Evolutionary conservation across 2,888 invertebrate genomes (phyloP), one percentile per base, ranked within the genome.

Genomic region (Nowickia ferox): DNA sequence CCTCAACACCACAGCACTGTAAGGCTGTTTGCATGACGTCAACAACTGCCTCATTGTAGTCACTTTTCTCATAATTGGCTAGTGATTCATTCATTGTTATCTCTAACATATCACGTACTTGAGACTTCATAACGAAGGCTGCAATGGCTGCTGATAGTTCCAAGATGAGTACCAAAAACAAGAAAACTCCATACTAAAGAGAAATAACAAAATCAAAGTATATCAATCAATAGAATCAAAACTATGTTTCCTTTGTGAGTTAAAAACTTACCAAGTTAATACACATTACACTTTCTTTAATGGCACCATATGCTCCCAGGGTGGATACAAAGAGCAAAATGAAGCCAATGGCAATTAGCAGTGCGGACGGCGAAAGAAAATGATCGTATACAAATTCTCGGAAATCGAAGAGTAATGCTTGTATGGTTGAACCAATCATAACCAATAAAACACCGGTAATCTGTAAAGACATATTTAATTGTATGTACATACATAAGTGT

Each of bases 281-380:
- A 92, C 98, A 94, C 92, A 96, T 96, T 88, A 97, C 96, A 92
- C 96, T 97, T 92, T 98, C 98, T 89, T 95, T 95, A 89, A 97
- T 94, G 6, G 98, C 98, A 38, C 98, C 98, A 89, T 97, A 96
- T 93, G 98, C 98, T 72, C 98, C 98, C 90, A 98, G 95, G 88
- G 96, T 96, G 0, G 98, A 97, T 55, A 98, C 96, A 85, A 97
- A 93, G 89, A 98, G 96, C 92, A 98, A 96, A 87, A 98, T 94
- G 42, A 95, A 94, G 0, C 98, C 98, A 66, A 96, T 96, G 69
- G 96, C 95, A 87, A 98, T 96, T 78, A 98, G 93, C 63, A 98
- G 94, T 22, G 96, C 95, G 1, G 98, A 96, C 19, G 97, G 97
- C 1, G 96, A 96, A 89, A 96, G 94, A 92, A 97, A 95, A 89